Evolutionary conservation across 2,113 vertebrate genomes (phyloP).

Genomic region (Argyrosomus japonicus): DNA sequence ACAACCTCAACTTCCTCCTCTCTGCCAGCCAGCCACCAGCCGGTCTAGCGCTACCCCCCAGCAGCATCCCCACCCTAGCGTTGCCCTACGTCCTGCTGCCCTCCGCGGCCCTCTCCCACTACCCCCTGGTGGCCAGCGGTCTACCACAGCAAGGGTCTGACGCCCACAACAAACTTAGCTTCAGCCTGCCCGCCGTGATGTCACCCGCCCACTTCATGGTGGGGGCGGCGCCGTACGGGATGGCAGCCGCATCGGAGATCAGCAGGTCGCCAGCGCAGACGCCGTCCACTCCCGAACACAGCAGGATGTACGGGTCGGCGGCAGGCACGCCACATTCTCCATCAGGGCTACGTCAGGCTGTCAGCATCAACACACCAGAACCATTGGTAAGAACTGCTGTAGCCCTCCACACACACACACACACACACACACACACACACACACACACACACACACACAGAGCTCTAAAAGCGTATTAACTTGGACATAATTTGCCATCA

Average conservation of each 20-base stretch:
- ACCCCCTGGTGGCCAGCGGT: conserved; percentile 81
- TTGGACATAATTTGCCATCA: conserved; percentile 12
- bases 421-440: background rate
- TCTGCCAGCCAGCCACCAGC: conserved; percentile 81
- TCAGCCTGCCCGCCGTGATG: conserved; percentile 81
- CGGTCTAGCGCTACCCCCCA: conserved; percentile 70
- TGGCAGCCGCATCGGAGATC: conserved; percentile 58
- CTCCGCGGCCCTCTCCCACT: conserved; percentile 83
- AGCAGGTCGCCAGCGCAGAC: conserved; percentile 43
- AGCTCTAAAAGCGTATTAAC: background rate
- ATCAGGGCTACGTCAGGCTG: conserved; percentile 61
- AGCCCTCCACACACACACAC: background rate
- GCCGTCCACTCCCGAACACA: conserved; percentile 76
- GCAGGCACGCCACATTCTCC: conserved; percentile 74
- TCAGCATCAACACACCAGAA: conserved; percentile 39
- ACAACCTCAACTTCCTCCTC: conserved; percentile 88
- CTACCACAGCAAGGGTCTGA: conserved; percentile 66
- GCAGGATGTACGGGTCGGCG: conserved; percentile 26
- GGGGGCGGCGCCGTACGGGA: conserved; percentile 70
- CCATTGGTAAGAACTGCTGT: conserved; percentile 61
- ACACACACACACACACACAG: background rate
- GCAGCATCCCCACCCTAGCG: conserved; percentile 82
- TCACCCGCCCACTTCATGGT: conserved; percentile 83
- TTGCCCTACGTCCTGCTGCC: conserved; percentile 91
- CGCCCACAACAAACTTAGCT: conserved; percentile 74